Conservation (phyloP, 2,888 invertebrate genomes). For the Stegophylla sp. region DNA sequence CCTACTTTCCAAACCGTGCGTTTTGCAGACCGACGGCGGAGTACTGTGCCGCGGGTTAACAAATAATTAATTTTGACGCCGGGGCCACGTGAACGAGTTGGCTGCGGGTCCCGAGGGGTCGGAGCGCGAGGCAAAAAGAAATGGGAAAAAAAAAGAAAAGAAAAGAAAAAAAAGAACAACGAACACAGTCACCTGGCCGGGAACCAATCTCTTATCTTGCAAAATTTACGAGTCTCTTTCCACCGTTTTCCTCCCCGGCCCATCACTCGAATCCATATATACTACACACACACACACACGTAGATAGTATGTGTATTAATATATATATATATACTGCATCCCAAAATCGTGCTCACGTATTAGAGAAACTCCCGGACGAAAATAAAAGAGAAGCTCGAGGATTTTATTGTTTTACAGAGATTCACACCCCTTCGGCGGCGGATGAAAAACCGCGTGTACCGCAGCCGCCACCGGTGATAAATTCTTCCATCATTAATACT, state of each 20-base stretch:
- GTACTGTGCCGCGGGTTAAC: conserved; percentile 15
- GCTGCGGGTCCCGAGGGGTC: conserved; percentile 23
- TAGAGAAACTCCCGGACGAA: conserved; percentile 19
- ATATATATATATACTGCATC: too few species aligned
- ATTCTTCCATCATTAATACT: not conserved
- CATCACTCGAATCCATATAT: too few species aligned
- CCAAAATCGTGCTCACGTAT: not conserved
- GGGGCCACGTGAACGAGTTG: conserved; percentile 42
- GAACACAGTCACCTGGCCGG: conserved; percentile 48
- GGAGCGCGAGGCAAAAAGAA: conserved; percentile 17
- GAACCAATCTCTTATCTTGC: conserved; percentile 54
- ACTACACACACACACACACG: too few species aligned
- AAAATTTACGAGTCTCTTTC: conserved; percentile 51
- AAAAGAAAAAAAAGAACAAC: conserved; percentile 14
- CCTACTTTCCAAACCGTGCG: too few species aligned
- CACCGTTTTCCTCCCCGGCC: not conserved
- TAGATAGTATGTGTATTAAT: too few species aligned
- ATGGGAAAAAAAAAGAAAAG: not conserved
- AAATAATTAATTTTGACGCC: conserved; percentile 57
- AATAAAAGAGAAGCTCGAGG: conserved; percentile 31
- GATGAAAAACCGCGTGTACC: not conserved
- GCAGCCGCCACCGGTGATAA: not conserved
- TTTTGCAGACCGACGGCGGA: not conserved
- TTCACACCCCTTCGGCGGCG: conserved; percentile 1
- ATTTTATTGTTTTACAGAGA: conserved; percentile 47